These are phyloP conservation scores for Aricia artaxerxes DNA, from an alignment of 2,888 invertebrate species.

Conservation along the genomic window DNA sequence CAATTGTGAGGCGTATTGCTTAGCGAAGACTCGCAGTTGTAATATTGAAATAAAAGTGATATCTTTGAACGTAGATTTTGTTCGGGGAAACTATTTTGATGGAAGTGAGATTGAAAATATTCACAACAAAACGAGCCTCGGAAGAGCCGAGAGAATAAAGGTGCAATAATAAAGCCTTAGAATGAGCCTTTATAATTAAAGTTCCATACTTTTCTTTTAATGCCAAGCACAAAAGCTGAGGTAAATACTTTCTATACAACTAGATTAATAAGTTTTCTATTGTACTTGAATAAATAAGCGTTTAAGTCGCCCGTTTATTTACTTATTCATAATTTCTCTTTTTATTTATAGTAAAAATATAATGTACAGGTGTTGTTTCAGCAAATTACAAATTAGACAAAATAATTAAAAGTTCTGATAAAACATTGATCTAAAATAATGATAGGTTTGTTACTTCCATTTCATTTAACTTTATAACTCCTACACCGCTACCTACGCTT, in stretches of 20 bases:
- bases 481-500: not conserved
- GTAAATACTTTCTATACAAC: constrained; percentile 14
- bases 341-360: too few relatives aligned
- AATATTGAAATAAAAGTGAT: constrained; percentile 51
- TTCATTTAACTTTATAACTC: not conserved
- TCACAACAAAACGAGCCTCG: constrained; percentile 5
- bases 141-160: not conserved
- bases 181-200: constrained; percentile 44
- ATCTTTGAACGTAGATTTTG: constrained; percentile 43
- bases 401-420: too few relatives aligned
- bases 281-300: not conserved
- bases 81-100: constrained; percentile 25
- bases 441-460: not conserved
- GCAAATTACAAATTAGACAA: too few relatives aligned
- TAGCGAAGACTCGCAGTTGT: constrained; percentile 43
- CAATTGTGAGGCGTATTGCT: constrained; percentile 54
- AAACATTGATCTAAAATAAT: not conserved
- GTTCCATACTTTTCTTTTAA: constrained; percentile 14
- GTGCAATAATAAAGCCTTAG: constrained; percentile 6
- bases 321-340: not conserved
- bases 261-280: not conserved
- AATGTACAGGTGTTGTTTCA: too few relatives aligned
- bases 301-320: not conserved
- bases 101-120: constrained; percentile 29
- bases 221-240: constrained; percentile 9